phyloP scores from a whole-genome alignment of 2,113 vertebrate species.

The Capreolus pygargus region DNA sequence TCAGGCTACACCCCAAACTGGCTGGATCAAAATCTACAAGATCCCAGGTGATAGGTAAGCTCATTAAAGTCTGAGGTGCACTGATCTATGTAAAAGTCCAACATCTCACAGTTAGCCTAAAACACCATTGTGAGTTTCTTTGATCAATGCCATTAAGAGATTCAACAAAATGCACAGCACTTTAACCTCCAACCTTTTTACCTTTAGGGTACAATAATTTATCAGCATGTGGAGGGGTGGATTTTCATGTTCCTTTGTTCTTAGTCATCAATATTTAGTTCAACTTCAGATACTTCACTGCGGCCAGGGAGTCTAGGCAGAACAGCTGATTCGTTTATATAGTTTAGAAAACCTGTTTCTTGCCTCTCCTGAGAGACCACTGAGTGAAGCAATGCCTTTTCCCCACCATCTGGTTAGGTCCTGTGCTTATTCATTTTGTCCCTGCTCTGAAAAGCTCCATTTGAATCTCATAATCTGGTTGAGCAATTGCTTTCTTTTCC shows the following conservation, averaged over 20 bases:
- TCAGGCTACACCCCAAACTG: not conserved
- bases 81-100: not conserved
- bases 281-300: conserved; percentile 32
- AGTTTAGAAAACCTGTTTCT: conserved; percentile 58
- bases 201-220: not conserved
- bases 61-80: not conserved
- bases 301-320: conserved; percentile 44
- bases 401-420: conserved; percentile 63
- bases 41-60: not conserved
- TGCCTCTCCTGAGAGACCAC: conserved; percentile 45
- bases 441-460: conserved; percentile 33
- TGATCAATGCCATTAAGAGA: not conserved
- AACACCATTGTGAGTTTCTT: not conserved
- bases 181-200: not conserved
- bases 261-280: conserved; percentile 40
- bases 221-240: not conserved
- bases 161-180: not conserved
- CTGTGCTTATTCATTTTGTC: conserved; percentile 48
- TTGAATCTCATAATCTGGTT: conserved; percentile 54
- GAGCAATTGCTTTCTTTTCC: conserved; percentile 39
- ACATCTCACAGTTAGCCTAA: not conserved
- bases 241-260: conserved; percentile 17
- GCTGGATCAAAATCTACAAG: not conserved
- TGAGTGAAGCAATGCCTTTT: conserved; percentile 30
- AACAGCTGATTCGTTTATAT: conserved; percentile 60